A percentile compares a stretch with the other conserved stretches of the same genome.
phyloP scores from a whole-genome alignment of 1,140 invertebrate species.

The Aradophagus sp. region DNA sequence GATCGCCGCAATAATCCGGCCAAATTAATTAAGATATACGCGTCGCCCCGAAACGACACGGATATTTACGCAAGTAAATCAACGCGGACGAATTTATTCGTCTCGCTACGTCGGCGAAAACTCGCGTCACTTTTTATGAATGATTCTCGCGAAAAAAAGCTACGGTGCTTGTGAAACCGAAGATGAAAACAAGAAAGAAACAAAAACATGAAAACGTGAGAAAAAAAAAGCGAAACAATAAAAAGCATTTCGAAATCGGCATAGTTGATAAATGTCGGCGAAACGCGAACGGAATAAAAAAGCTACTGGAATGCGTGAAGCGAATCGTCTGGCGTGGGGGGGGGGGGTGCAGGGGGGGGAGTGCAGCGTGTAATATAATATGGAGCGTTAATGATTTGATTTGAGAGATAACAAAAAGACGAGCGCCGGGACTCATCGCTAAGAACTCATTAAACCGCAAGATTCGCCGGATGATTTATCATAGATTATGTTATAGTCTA shows the following conservation, averaged over 20 bases:
- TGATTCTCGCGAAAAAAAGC: too few species aligned
- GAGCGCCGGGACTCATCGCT: constrained; percentile 64
- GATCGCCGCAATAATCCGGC: constrained; percentile 38
- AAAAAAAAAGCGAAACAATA: constrained; percentile 15
- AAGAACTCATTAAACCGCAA: constrained; percentile 74
- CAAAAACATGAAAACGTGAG: too few species aligned
- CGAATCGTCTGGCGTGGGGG: too few species aligned
- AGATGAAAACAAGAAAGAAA: too few species aligned
- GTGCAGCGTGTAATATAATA: constrained; percentile 50
- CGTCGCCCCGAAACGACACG: constrained; percentile 28
- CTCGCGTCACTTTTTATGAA: too few species aligned
- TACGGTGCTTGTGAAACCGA: too few species aligned
- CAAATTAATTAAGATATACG: constrained; percentile 53
- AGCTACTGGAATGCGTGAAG: constrained; percentile 52
- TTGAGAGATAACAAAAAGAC: constrained; percentile 60
- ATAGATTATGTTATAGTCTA: constrained; percentile 69
- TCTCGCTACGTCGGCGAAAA: too few species aligned
- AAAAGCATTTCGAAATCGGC: constrained; percentile 23
- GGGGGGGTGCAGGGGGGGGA: constrained; percentile 25
- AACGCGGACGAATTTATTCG: too few species aligned
- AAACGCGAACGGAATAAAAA: constrained; percentile 45
- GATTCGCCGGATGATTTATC: constrained; percentile 72
- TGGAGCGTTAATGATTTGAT: constrained; percentile 73
- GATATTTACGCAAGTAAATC: constrained; percentile 29
- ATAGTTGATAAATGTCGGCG: constrained; percentile 41